Base-by-base conservation (phyloP, 2,888 invertebrate species). In the Epistrophe eligans region DNA sequence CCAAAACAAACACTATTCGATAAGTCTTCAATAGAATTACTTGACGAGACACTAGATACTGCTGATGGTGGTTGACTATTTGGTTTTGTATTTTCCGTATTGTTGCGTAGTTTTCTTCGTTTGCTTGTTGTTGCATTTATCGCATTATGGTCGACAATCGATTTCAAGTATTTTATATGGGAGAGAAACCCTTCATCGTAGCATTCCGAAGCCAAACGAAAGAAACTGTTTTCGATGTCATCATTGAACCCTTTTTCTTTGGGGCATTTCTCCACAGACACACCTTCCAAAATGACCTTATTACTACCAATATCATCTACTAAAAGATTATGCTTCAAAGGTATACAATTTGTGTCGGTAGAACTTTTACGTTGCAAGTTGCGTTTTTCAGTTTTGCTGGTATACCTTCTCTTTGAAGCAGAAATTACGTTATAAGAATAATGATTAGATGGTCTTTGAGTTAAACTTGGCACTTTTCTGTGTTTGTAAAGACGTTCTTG, bases 81-180 rank as follows among this genome's bases (percentile, higher is more conserved):
- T 57, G 48, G 50, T 50, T 60, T 40, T 6, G 10, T 43, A 32
- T n/a, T 45, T 67, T 81, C 62, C 62, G 60, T 48, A 48, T 32
- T 43, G 13, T 71, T 19, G 58, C 45, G 45, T 17, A 24, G 58
- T 71, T 62, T 79, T 76, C 15, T 71, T 24, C 35, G 58, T 66
- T 79, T 77, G 81, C 67, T 81, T 79, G 57, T 85, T 81, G 79
- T 79, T 52, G 79, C 73, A 77, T 73, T 90, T 89, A 89, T 89
- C 38, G 89, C 89, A 90, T 91, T 92, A 89, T 90, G 90, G 79
- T 89, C 89, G 40, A 92, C 91, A 88, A 93, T 90, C 89, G 92
- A 91, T 91, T 92, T 89, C 79, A 92, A 89, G 88, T 93, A 92
- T 83, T 91, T 90, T 77, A 92, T 89, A 89, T 92, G 91, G 43